Conservation (phyloP, 1,140 invertebrate species). For the Drosophila subobscura region DNA sequence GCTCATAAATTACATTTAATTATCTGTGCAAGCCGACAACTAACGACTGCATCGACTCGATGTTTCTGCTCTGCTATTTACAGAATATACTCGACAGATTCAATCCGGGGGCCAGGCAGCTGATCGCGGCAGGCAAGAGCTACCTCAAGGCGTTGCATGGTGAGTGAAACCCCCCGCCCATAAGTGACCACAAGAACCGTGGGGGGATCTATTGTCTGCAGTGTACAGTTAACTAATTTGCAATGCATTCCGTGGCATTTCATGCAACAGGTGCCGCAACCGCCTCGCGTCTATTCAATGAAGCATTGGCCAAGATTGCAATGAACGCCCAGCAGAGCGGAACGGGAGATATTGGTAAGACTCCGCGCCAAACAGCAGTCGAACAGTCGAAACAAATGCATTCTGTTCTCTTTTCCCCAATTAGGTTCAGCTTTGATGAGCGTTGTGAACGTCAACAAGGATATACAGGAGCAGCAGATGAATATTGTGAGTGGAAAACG, state of each 20-base stretch:
- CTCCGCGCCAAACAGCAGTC: background rate
- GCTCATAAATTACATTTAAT: constrained; percentile 66
- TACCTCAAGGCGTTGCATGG: constrained; percentile 96
- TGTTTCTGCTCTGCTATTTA: constrained; percentile 68
- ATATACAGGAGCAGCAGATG: constrained; percentile 96
- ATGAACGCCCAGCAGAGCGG: constrained; percentile 94
- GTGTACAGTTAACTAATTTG: constrained; percentile 73
- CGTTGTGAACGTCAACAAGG: constrained; percentile 95
- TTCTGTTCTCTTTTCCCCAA: constrained; percentile 7
- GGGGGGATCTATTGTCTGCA: background rate
- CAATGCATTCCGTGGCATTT: constrained; percentile 70
- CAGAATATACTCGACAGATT: constrained; percentile 98
- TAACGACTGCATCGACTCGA: constrained; percentile 26
- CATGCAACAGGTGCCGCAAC: constrained; percentile 90
- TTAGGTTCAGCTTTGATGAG: constrained; percentile 94
- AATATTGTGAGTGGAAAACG: constrained; percentile 93
- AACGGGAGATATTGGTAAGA: constrained; percentile 94
- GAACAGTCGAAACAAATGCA: background rate
- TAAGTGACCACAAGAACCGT: constrained; percentile 20
- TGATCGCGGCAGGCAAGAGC: constrained; percentile 96
- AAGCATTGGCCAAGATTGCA: constrained; percentile 93
- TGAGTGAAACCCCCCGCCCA: constrained; percentile 85
- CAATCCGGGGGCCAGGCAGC: constrained; percentile 94
- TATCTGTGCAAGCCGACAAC: constrained; percentile 28
- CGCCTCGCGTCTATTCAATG: constrained; percentile 93